Evolutionary conservation across 2,888 invertebrate genomes (phyloP).

Genomic region (Drosophila picticornis): DNA sequence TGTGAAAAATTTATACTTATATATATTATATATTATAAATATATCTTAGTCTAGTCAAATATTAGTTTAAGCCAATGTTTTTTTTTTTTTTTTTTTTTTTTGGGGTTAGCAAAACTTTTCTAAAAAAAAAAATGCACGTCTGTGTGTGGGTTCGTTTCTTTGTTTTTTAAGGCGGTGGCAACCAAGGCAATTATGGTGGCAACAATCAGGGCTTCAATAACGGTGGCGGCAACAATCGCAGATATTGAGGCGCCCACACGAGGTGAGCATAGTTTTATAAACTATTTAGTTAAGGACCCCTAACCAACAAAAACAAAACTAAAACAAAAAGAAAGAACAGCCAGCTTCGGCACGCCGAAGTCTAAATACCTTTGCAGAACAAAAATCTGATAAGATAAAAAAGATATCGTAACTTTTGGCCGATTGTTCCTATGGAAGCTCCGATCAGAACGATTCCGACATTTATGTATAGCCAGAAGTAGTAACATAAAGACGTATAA

Average conservation of each 20-base stretch:
- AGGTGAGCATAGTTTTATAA: constrained; percentile 60
- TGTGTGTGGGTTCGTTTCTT: constrained; percentile 88
- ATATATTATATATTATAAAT: constrained; percentile 57
- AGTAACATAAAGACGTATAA: background rate
- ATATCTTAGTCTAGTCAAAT: constrained; percentile 8
- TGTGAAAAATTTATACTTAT: constrained; percentile 6
- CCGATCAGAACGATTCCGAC: background rate
- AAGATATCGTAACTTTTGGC: background rate
- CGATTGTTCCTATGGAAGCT: background rate
- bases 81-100: constrained; percentile 4
- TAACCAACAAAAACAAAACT: constrained; percentile 28
- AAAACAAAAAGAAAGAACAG: constrained; percentile 20
- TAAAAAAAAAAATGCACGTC: constrained; percentile 88
- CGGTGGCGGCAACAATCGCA: constrained; percentile 84
- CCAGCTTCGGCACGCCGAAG: constrained; percentile 8
- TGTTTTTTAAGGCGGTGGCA: constrained; percentile 85
- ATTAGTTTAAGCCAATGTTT: constrained; percentile 1
- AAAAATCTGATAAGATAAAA: background rate
- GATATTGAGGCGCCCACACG: constrained; percentile 85
- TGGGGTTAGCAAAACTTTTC: constrained; percentile 23
- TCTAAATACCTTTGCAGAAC: constrained; percentile 9
- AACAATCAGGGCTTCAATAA: constrained; percentile 85
- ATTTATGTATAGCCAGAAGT: background rate
- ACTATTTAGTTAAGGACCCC: constrained; percentile 57
- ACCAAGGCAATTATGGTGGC: constrained; percentile 86